Evolutionary conservation across 2,888 invertebrate genomes (phyloP), one percentile per base, ranked within the genome.

Genomic region (Xanthia togata): DNA sequence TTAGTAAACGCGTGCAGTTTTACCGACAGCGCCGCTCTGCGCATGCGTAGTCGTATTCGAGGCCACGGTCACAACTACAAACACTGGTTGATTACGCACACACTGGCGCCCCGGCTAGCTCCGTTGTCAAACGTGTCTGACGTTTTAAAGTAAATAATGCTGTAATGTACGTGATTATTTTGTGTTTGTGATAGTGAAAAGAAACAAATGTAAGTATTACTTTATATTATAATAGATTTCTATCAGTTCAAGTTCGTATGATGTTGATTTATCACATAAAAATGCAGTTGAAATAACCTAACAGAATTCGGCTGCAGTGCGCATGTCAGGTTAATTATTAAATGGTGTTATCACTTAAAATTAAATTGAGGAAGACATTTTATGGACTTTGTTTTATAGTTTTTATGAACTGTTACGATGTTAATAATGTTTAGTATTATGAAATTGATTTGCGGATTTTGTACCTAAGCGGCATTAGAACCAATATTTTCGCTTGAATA

Each of bases 51-150:
- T 83, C 79, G 81, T 79, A 85, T 90, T 92, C 91, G 94, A 94
- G 95, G 95, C 94, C 95, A 94, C 91, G 94, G 95, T 91, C 94
- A 94, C 93, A 89, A 92, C 91, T 88, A 94, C 92, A 92, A 89
- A 90, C 83, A 89, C 82, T 80, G 57, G 71, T 50, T 85, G 84
- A 84, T 86, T 87, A 90, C 93, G 86, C 94, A 94, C 94, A 94
- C 94, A 88, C 67, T 91, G 91, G 90, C 90, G 90, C 83, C 82
- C 78, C 83, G 85, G 88, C 88, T 81, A 90, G 90, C 91, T 84
- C 84, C 87, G 86, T 88, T 93, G 94, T 91, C 92, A 94, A 93
- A 93, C 93, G 95, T 92, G 92, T 88, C 82, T 89, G 83, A 90
- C 90, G 90, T 91, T 91, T 88, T 90, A 59, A 60, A 89, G 89